Base-by-base conservation (phyloP, 2,113 vertebrate genomes). In the Narcine bancroftii region DNA sequence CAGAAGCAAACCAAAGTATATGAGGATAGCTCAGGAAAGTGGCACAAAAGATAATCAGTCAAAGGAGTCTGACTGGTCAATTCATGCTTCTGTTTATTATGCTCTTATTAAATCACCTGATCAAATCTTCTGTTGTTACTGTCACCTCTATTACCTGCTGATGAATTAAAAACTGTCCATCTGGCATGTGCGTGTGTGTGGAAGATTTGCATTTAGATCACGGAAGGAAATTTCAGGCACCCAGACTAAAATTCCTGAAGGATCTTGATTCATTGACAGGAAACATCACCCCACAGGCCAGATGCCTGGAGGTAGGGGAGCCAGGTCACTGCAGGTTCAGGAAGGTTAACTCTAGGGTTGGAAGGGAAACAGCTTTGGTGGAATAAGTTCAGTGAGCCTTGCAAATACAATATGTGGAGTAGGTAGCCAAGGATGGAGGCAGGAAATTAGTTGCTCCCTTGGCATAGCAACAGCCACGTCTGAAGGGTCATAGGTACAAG, bases 181-280 rank as follows among this genome's bases (percentile, higher is more conserved):
- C 50, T 79, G 42, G 19, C 47, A 2, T 29, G 42, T 15, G 1
- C 60, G 81, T 29, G 36, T 19, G 50, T 60, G 53, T n/a, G 13
- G 29, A 85, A 53, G 50, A 19, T 56, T 15, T 36, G 81, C 24
- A 81, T 85, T 85, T 85, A 85, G 47, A 19, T 4, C 0, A n/a
- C 50, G 17, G 29, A 60, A 56, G 33, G 81, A 56, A 56, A 85
- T 85, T n/a, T 85, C 81, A 85, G 81, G 81, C 29, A 85, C 29
- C 26, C 33, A 56, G 26, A 56, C 29, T 17, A 4, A 85, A 85
- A 56, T 56, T 56, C 11, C 76, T 79, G 76, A 47, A 85, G 26
- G 81, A 53, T 13, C 81, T 2, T 85, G 81, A 60, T 85, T 85
- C 56, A 85, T 60, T 53, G 50, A n/a, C 81, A 85, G 50, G 81